Base-by-base conservation (phyloP, 2,113 vertebrate genomes). In the Zonotrichia leucophrys region DNA sequence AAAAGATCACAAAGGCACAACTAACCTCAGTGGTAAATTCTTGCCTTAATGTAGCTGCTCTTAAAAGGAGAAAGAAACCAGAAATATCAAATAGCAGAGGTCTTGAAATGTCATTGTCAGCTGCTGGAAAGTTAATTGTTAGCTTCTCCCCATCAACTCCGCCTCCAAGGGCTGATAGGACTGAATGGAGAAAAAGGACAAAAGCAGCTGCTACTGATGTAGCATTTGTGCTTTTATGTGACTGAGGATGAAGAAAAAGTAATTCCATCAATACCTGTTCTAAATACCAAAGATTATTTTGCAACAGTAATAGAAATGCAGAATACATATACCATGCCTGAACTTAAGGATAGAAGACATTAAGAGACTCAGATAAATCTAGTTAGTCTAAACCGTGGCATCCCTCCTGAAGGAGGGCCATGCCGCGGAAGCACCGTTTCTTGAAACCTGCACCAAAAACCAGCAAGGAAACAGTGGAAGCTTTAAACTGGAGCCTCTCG, bases 1-100 rank as follows among this genome's bases (percentile, higher is more conserved):
- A 69, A 87, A 68, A 80, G 50, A 83, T 73, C 83, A 82, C 37
- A 93, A 80, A 81, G 33, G 27, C 64, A 78, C 11, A 20, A 21
- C 33, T 90, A 55, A 88, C 78, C 50, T 69, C 46, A 52, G n/a
- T 28, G 17, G 27, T 24, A 70, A 88, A 60, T 67, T 90, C 70
- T 83, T 8, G 11, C 25, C 39, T 88, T 47, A 79, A 80, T 0
- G 0, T 20, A 67, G 27, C 39, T 79, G 27, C 21, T 73, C 24
- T n/a, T 46, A 58, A 56, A 82, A 72, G 28, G 11, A 81, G n/a
- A 85, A 30, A n/a, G 30, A 87, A 90, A 68, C 5, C 28, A 89
- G 53, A 79, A 79, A 41, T 78, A 78, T 15, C 18, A 91, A 75
- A 47, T 35, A 79, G 6, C 17, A 25, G 37, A 83, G 17, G 28